Base-by-base conservation (phyloP, 2,113 vertebrate genomes). In the Todiramphus saurophagus region DNA sequence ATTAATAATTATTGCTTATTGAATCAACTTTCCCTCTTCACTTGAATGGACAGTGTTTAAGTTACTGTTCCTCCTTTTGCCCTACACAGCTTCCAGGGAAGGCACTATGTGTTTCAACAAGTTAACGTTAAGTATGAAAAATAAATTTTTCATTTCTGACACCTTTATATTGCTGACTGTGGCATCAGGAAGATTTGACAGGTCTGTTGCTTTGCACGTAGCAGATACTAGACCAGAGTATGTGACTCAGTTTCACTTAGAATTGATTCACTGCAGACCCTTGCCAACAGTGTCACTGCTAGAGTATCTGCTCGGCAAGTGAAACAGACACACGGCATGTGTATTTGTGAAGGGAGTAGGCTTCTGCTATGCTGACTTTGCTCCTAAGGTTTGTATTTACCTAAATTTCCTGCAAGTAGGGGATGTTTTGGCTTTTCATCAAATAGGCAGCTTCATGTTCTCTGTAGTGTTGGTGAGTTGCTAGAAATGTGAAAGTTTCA, bases 1-100 rank as follows among this genome's bases (percentile, higher is more conserved):
- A 76, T 85, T 93, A 80, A 48, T 93, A 83, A 76, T 88, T 77
- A 73, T 79, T 85, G 58, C 63, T 88, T 83, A 28, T 19, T 76
- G 28, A 81, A n/a, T 83, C 13, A 85, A 63, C 28, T 79, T 64
- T 66, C 12, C 48, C 25, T 68, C 20, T 75, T 85, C 19, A 5
- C 17, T 89, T 6, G 67, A 48, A 66, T 11, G 31, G 21, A 10
- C 4, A 28, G 7, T 17, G 30, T 69, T 77, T 58, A 79, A 39
- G 66, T 64, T 75, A 18, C 16, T 60, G 7, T 50, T 74, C n/a
- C 10, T 87, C 17, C 11, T 30, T 86, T 80, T 51, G 39, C 70
- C 37, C 58, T 82, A 27, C 46, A 8, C 9, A 1, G 51, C 31
- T 86, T 89, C 69, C 15, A 67, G 43, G 31, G 68, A 46, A 55